Conservation (phyloP, 2,113 vertebrate genomes). For the Nothoprocta pentlandii region DNA sequence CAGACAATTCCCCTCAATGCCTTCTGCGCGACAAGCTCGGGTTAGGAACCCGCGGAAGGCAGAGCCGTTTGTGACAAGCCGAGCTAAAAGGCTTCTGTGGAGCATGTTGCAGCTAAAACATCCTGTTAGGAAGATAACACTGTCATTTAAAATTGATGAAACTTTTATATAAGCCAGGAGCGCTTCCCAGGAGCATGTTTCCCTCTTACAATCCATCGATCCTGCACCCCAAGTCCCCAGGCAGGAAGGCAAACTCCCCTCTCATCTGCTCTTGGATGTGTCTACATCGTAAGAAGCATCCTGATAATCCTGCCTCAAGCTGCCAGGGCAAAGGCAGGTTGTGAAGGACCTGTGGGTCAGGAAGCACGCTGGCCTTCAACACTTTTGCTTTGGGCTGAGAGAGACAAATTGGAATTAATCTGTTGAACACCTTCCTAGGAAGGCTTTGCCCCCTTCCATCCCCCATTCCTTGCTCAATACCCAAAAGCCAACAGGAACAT, state of each 20-base stretch:
- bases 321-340: not conserved
- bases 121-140: not conserved
- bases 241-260: not conserved
- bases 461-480: not conserved
- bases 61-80: not conserved
- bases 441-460: accelerated
- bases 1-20: not conserved
- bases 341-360: not conserved
- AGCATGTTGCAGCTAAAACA: slow-evolving; percentile 32
- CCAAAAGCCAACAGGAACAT: not conserved
- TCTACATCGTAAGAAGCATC: not conserved
- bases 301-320: not conserved
- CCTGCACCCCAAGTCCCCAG: not conserved
- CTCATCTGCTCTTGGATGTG: not conserved
- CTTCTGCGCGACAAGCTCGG: not conserved
- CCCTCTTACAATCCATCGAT: not conserved
- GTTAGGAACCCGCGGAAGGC: not conserved
- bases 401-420: not conserved
- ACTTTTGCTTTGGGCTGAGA: not conserved
- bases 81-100: slow-evolving; percentile 47
- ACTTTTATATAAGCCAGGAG: slow-evolving; percentile 16
- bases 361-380: accelerated
- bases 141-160: slow-evolving; percentile 61
- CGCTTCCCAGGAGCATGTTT: not conserved
- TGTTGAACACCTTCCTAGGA: not conserved